Conservation (phyloP, 1,140 invertebrate species). For the Ostrea edulis region DNA sequence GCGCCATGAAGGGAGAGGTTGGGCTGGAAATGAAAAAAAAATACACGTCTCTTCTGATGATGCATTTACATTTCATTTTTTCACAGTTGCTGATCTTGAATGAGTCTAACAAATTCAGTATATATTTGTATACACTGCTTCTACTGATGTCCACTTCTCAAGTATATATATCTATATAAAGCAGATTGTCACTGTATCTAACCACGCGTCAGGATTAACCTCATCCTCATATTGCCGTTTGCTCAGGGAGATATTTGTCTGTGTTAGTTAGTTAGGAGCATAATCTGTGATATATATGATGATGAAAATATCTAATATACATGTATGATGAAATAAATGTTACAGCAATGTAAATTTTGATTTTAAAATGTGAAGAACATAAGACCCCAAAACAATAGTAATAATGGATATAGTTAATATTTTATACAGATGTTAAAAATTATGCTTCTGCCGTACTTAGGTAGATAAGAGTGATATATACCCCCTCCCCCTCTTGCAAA, state of each 20-base stretch:
- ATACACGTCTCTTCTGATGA: neutral
- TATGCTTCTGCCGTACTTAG: no score
- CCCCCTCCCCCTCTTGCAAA: no score
- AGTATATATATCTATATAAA: neutral
- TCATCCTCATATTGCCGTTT: neutral
- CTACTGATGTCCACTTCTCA: conserved; percentile 9
- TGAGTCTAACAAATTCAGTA: conserved; percentile 16
- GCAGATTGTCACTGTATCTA: neutral
- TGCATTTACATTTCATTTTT: neutral
- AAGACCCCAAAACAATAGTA: no score
- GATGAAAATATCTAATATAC: no score
- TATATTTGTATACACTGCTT: neutral
- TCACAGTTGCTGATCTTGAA: conserved; percentile 1
- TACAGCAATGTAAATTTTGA: no score
- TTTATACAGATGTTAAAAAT: no score
- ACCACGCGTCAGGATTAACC: neutral
- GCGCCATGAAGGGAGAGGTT: neutral
- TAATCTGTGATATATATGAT: no score
- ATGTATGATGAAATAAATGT: no score
- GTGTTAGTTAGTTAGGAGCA: neutral
- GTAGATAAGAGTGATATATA: no score
- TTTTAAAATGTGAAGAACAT: no score
- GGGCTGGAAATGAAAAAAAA: neutral
- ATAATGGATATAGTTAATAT: no score
- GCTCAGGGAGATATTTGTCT: neutral